A percentile compares a stretch with the other conserved stretches of the same genome.
Conservation (phyloP, 2,888 invertebrate species). For the Apotomis betuletana region DNA sequence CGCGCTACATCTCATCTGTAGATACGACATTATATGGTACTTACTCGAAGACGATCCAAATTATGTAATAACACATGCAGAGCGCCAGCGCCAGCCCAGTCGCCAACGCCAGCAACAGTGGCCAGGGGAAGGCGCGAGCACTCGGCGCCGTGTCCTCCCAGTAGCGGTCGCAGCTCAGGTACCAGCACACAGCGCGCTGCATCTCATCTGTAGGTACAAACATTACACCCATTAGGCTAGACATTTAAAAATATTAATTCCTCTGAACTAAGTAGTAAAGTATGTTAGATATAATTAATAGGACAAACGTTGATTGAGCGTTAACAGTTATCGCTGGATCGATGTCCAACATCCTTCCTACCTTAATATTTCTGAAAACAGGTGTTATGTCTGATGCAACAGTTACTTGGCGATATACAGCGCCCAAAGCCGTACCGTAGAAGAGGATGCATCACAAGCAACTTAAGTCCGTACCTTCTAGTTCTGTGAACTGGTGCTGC, state of each 20-base stretch:
- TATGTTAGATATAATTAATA: background rate
- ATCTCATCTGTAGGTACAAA: conserved; percentile 87
- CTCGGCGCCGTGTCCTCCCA: conserved; percentile 93
- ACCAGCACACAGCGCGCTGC: conserved; percentile 95
- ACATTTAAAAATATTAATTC: too few relatives aligned
- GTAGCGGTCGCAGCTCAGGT: conserved; percentile 94
- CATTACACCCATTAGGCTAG: background rate
- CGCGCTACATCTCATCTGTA: conserved; percentile 93
- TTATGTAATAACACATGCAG: conserved; percentile 95
- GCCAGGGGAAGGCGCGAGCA: conserved; percentile 92
- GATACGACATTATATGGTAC: background rate
- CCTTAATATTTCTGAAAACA: conserved; percentile 94
- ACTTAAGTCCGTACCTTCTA: conserved; percentile 86
- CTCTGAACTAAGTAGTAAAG: too few relatives aligned
- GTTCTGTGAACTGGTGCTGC: conserved; percentile 92
- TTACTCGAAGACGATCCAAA: conserved; percentile 97
- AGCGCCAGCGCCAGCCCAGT: conserved; percentile 92
- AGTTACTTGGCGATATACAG: conserved; percentile 87
- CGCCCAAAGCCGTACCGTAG: too few relatives aligned
- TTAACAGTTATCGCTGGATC: too few relatives aligned
- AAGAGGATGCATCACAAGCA: too few relatives aligned
- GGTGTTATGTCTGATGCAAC: conserved; percentile 90
- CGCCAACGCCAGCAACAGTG: conserved; percentile 88
- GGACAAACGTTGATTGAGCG: background rate
- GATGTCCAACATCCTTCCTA: conserved; percentile 55